Conservation (phyloP, 2,797 vertebrate genomes). For the Rhinogobio ventralis region DNA sequence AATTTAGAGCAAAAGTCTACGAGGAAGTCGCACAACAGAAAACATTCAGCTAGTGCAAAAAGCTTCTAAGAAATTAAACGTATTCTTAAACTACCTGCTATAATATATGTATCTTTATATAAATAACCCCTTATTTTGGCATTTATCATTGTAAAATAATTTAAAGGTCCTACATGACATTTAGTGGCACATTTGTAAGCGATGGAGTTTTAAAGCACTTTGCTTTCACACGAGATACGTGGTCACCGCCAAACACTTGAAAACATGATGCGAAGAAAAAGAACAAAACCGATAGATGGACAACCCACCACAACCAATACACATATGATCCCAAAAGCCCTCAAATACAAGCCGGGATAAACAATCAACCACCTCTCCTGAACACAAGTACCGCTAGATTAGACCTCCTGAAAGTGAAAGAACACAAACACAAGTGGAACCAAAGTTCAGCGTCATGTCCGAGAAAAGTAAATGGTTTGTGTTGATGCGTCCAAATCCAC, state of each 20-base stretch:
- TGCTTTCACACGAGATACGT: constrained; percentile 79
- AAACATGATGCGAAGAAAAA: constrained; percentile 46
- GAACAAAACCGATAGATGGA: constrained; percentile 63
- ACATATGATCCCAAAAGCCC: constrained; percentile 70
- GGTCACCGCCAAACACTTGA: constrained; percentile 69
- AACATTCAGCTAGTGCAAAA: constrained; percentile 85
- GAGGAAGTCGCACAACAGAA: constrained; percentile 76
- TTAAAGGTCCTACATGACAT: constrained; percentile 81
- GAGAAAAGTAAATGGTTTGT: neutral
- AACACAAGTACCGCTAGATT: constrained; percentile 64
- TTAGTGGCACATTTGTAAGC: constrained; percentile 83
- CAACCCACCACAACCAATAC: constrained; percentile 45
- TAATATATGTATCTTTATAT: constrained; percentile 80
- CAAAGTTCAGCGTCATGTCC: constrained; percentile 11
- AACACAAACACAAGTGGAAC: constrained; percentile 60
- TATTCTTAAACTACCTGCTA: constrained; percentile 79
- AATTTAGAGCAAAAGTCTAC: constrained; percentile 74
- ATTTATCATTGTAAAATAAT: constrained; percentile 83
- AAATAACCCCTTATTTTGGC: constrained; percentile 87
- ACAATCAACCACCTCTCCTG: constrained; percentile 62
- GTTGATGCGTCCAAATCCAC: neutral
- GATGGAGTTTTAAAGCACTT: constrained; percentile 81
- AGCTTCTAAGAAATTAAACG: constrained; percentile 80
- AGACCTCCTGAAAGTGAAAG: constrained; percentile 64
- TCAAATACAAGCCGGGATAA: constrained; percentile 78